phyloP scores from a whole-genome alignment of 2,888 invertebrate species.

The Meta bourneti region DNA sequence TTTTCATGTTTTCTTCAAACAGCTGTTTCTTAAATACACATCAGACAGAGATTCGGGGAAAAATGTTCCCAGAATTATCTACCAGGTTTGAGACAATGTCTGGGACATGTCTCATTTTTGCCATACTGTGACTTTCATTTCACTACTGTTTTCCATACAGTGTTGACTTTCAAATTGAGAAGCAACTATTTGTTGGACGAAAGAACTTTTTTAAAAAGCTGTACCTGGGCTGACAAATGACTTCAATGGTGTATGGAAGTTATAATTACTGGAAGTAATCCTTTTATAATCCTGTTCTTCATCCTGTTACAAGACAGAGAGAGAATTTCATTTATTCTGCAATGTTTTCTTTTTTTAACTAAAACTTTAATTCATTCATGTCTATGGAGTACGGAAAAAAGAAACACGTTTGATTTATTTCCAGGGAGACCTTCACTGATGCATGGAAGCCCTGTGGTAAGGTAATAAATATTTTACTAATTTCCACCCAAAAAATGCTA shows the following conservation, averaged over 20 bases:
- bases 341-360: conserved; percentile 19
- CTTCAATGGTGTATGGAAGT: not conserved
- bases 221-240: not conserved
- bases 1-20: not conserved
- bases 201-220: not conserved
- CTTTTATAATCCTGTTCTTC: too few relatives aligned
- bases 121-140: not conserved
- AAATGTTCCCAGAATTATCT: not conserved
- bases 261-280: too few relatives aligned
- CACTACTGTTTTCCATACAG: not conserved
- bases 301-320: not conserved
- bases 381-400: conserved; percentile 8
- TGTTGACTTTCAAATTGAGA: not conserved
- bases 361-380: conserved; percentile 35
- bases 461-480: not conserved
- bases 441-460: not conserved
- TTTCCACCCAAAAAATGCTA: not conserved
- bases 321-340: conserved; percentile 41
- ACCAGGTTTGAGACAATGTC: not conserved
- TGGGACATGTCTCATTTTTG: not conserved
- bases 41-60: not conserved
- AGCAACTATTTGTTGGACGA: not conserved
- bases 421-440: not conserved
- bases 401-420: conserved; percentile 11
- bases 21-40: not conserved